Conservation (phyloP, 2,888 invertebrate genomes). For the Copidosoma aretas region DNA sequence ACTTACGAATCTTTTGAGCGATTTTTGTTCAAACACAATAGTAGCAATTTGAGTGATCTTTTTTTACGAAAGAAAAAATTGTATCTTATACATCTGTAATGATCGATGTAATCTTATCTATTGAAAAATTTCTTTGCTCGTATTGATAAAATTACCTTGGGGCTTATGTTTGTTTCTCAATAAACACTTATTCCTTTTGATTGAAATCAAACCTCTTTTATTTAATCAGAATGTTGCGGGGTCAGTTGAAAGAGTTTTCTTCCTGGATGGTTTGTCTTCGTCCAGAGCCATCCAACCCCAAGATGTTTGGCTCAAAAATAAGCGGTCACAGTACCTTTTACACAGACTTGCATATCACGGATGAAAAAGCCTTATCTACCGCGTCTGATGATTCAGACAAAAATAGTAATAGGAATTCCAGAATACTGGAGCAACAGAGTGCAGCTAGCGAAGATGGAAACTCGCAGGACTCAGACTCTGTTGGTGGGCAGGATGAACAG, state of each 20-base stretch:
- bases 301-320: constrained; percentile 59
- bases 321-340: constrained; percentile 57
- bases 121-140: not conserved
- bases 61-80: too few species aligned
- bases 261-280: constrained; percentile 55
- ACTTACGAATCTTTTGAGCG: too few species aligned
- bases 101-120: not conserved
- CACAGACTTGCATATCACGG: constrained; percentile 51
- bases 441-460: constrained; percentile 54
- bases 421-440: constrained; percentile 50
- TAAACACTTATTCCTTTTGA: not conserved
- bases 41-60: too few species aligned
- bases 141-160: not conserved
- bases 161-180: not conserved
- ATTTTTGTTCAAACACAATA: too few species aligned
- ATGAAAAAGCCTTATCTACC: constrained; percentile 41
- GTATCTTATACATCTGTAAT: not conserved
- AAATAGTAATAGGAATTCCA: constrained; percentile 45
- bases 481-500: constrained; percentile 49
- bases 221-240: constrained; percentile 55
- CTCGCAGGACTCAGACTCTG: constrained; percentile 54
- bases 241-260: constrained; percentile 57
- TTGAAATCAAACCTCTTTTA: constrained; percentile 20
- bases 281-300: constrained; percentile 55
- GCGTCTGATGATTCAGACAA: constrained; percentile 41